These are phyloP conservation scores for Sebastiscus tertius DNA, from an alignment of 2,797 vertebrate genomes.

Conservation along the genomic window DNA sequence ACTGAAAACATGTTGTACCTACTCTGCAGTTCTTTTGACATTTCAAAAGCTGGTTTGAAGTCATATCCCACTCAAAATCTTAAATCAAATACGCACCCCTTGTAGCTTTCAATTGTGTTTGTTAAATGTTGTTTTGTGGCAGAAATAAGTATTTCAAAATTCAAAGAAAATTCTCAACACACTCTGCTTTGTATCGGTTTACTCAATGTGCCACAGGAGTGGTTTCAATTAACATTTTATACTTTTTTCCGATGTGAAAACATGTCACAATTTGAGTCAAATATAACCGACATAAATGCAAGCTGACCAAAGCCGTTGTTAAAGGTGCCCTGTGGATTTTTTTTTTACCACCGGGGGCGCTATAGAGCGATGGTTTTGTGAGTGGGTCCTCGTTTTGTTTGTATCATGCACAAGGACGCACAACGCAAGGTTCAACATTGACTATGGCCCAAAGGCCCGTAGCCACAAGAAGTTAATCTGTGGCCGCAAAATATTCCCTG, in stretches of 20 bases:
- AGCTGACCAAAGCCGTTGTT: not conserved
- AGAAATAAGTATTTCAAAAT: not conserved
- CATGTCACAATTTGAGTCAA: not conserved
- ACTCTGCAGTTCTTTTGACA: not conserved
- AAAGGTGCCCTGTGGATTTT: not conserved
- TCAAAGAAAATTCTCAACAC: not conserved
- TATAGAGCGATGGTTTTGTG: not conserved
- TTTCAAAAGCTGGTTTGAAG: not conserved
- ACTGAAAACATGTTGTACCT: not conserved
- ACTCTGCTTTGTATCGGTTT: too few species aligned
- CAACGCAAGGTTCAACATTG: too few species aligned
- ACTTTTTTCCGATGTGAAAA: not conserved
- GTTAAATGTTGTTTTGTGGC: not conserved
- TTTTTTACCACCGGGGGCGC: not conserved
- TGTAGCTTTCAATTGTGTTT: not conserved
- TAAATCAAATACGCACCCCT: not conserved
- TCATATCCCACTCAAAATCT: not conserved
- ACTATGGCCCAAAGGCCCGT: too few species aligned
- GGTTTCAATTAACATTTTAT: not conserved
- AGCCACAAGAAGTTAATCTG: too few species aligned
- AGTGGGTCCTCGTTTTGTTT: not conserved
- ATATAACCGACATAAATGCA: too few species aligned
- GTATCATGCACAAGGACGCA: not conserved
- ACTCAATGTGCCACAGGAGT: not conserved
- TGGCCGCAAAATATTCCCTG: too few species aligned